Conservation (phyloP, 2,888 invertebrate genomes). For the Pheosia gnoma region DNA sequence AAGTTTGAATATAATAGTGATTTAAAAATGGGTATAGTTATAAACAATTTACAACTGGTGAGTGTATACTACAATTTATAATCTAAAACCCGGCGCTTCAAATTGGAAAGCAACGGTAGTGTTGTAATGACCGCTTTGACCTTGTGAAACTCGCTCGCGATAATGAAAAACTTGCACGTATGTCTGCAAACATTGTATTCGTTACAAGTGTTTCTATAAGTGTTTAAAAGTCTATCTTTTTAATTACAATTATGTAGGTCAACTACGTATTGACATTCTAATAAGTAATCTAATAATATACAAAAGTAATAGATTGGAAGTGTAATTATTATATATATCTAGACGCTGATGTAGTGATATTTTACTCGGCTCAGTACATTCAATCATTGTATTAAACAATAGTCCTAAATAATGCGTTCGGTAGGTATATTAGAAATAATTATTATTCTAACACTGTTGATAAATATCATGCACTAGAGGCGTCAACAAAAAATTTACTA, state of each 20-base stretch:
- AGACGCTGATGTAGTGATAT: too few species aligned
- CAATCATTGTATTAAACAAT: too few species aligned
- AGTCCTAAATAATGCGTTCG: too few species aligned
- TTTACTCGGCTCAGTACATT: too few species aligned
- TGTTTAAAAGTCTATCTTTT: too few species aligned
- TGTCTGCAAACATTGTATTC: conserved; percentile 52
- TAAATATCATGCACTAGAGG: conserved; percentile 13
- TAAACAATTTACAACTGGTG: conserved; percentile 75
- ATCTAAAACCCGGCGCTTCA: conserved; percentile 57
- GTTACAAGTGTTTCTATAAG: not conserved
- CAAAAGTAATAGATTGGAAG: too few species aligned
- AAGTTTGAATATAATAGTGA: conserved; percentile 30
- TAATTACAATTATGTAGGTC: too few species aligned
- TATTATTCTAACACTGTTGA: not conserved
- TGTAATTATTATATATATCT: too few species aligned
- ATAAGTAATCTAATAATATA: too few species aligned
- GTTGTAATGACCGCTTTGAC: conserved; percentile 84
- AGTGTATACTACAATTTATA: conserved; percentile 50
- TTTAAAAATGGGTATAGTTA: conserved; percentile 73
- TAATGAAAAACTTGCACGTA: conserved; percentile 68
- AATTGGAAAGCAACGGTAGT: conserved; percentile 80
- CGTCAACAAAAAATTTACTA: conserved; percentile 13
- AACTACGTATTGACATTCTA: too few species aligned
- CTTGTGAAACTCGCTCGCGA: conserved; percentile 81
- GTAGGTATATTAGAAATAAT: too few species aligned